Conservation (phyloP, 2,888 invertebrate genomes). For the Nemotelus nigrinus region DNA sequence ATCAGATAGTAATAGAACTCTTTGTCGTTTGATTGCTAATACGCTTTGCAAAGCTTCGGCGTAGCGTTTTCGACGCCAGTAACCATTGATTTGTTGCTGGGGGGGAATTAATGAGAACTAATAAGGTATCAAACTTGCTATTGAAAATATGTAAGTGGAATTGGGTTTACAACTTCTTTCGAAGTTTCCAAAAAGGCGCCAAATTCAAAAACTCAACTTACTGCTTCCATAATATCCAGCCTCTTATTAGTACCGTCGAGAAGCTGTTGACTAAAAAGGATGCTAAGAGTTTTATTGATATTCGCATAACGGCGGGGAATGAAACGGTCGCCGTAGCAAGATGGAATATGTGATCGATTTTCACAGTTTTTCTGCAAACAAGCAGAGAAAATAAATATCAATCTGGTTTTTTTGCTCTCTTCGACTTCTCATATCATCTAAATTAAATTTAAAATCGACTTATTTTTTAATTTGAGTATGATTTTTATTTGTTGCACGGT, state of each 20-base stretch:
- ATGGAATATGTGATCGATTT: slow-evolving; percentile 1
- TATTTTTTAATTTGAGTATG: no score
- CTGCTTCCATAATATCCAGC: slow-evolving; percentile 57
- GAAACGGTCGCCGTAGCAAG: slow-evolving; percentile 60
- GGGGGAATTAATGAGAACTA: neutral
- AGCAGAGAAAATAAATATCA: no score
- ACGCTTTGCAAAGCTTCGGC: slow-evolving; percentile 53
- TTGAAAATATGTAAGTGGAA: no score
- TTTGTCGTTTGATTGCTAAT: slow-evolving; percentile 54
- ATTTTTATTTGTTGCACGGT: no score
- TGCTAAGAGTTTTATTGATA: slow-evolving; percentile 50
- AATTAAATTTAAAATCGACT: no score
- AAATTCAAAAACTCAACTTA: slow-evolving; percentile 47
- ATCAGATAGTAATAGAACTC: slow-evolving; percentile 56
- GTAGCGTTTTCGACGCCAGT: slow-evolving; percentile 57
- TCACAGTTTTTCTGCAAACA: neutral
- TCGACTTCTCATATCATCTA: no score
- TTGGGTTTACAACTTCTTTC: no score
- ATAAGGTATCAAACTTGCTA: no score
- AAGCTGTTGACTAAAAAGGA: neutral
- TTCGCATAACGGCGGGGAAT: slow-evolving; percentile 59
- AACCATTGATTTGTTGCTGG: slow-evolving; percentile 52
- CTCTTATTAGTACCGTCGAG: neutral
- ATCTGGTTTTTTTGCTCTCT: no score
- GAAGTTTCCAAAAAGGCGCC: no score